Evolutionary conservation across 2,113 vertebrate genomes (phyloP).

Genomic region (Coptodon bakossiorum): DNA sequence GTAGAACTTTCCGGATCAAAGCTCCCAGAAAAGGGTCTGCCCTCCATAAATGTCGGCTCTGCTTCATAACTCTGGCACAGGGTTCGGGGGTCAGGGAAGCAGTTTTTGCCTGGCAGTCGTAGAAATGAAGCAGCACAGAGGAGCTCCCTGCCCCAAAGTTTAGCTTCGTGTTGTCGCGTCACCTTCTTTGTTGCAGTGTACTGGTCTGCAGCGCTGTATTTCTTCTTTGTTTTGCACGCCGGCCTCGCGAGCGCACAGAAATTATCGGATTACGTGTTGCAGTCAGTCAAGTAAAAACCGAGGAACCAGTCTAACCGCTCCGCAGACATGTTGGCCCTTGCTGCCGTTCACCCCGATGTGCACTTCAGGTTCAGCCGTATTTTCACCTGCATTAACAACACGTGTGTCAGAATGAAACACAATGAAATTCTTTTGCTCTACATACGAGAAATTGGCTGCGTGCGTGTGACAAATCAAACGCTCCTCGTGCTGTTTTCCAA

Average conservation of each 20-base stretch:
- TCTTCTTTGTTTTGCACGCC: neutral
- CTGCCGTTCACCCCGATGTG: neutral
- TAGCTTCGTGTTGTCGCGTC: neutral
- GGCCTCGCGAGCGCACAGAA: neutral
- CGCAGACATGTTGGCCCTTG: neutral
- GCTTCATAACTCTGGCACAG: conserved; percentile 52
- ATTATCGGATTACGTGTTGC: neutral
- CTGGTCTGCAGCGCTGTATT: neutral
- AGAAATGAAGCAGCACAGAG: conserved; percentile 3
- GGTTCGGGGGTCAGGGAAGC: conserved; percentile 48
- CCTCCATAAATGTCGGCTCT: conserved; percentile 56
- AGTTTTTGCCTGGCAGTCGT: conserved; percentile 21
- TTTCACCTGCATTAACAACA: neutral
- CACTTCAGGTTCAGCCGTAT: neutral
- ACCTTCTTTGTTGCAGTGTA: neutral
- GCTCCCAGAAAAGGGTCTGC: conserved; percentile 49
- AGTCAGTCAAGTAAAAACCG: neutral
- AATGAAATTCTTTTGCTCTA: conserved; percentile 27
- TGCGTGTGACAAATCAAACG: conserved; percentile 55
- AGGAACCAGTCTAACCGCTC: conserved; percentile 15
- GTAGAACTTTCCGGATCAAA: conserved; percentile 64
- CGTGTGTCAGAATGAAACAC: neutral
- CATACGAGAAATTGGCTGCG: conserved; percentile 25
- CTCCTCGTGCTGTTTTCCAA: conserved; percentile 48
- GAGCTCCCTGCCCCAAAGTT: neutral